Evolutionary conservation across 2,888 invertebrate species (phyloP), one percentile per base, ranked within the genome.

Genomic region (Drosophila setosimentum): DNA sequence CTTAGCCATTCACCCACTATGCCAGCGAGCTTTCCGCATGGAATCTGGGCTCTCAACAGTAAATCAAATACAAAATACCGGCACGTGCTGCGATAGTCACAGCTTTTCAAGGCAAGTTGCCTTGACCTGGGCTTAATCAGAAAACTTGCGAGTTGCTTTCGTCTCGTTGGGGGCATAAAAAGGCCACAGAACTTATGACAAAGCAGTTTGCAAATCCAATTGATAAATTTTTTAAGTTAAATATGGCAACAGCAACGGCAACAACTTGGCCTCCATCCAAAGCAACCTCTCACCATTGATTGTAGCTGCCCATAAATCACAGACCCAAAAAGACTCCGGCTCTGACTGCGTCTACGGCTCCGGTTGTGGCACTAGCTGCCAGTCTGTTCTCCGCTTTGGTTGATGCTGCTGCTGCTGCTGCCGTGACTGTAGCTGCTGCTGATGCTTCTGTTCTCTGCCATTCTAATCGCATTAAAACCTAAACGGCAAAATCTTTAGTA

Each of bases 381-480:
- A 48, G 71, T 54, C 48, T 29, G 33, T 21, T 45, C 62, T 61
- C 30, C 21, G 40, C 24, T 3, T 37, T 21, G 37, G 51, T 21
- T 59, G 55, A 30, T 65, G 50, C 32, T 35, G 33, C 54, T 58
- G 21, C 21, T 48, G 48, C 7, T 37, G 16, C 21, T 30, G 18
- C 63, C 42, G 30, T 27, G n/a, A 16, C 63, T 51, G 32, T 0
- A 5, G n/a, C 42, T 42, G 21, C 1, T n/a, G 42, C 21, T 45
- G 21, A 21, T 45, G 35, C 45, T 57, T 50, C 68, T 68, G 68
- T 45, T 45, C 69, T 70, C 75, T 76, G 53, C 80, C 83, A 71
- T 74, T 84, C 74, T 88, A 89, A 90, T 85, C 85, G 88, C 90
- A 89, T 89, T 90, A 87, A 82, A 82, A 87, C 80, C 90, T 87